phyloP scores from a whole-genome alignment of 2,113 vertebrate genomes.

The Syrmaticus mikado region DNA sequence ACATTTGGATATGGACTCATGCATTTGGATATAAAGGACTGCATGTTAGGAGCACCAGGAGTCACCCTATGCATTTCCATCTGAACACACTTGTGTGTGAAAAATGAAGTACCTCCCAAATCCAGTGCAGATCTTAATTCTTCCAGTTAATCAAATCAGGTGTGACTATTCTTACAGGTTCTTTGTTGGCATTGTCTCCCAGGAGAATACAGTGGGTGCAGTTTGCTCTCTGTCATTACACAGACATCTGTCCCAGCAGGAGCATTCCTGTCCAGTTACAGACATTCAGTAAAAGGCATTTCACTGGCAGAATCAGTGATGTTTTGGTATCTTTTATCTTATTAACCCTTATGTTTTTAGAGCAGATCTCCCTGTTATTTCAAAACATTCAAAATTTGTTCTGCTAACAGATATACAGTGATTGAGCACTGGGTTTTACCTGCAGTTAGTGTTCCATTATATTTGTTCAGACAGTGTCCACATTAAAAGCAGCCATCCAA shows the following conservation, averaged over 20 bases:
- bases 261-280: background rate
- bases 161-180: background rate
- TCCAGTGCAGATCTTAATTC: rapidly evolving
- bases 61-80: rapidly evolving
- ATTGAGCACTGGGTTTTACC: background rate
- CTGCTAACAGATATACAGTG: background rate
- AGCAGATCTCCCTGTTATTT: background rate
- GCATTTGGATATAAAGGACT: background rate
- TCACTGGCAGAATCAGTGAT: background rate
- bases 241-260: background rate
- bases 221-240: background rate
- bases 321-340: background rate
- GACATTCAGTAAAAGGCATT: background rate
- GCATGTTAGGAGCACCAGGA: background rate
- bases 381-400: background rate
- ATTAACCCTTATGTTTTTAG: background rate
- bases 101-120: background rate
- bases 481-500: slow-evolving; percentile 43
- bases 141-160: background rate
- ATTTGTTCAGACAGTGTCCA: slow-evolving; percentile 57
- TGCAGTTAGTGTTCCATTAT: slow-evolving; percentile 55
- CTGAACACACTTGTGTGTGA: background rate
- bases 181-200: background rate
- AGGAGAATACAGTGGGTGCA: background rate
- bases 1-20: no score